Evolutionary conservation across 2,797 vertebrate genomes (phyloP).

Genomic region (Phataginus tetradactyla): DNA sequence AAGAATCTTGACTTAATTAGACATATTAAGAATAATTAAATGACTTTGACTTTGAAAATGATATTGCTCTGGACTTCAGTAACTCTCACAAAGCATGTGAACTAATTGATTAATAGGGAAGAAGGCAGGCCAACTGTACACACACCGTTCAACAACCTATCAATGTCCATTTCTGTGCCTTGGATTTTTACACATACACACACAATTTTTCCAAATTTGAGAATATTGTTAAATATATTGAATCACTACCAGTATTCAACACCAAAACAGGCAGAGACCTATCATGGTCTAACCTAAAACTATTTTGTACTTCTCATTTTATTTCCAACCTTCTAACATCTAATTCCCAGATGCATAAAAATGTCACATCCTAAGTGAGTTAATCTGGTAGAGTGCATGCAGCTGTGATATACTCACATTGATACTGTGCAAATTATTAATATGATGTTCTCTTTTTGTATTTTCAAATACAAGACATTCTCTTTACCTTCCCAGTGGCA

Average conservation of each 20-base stretch:
- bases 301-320: neutral
- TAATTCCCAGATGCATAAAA: neutral
- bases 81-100: neutral
- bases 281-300: neutral
- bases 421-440: neutral
- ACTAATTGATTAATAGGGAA: constrained; percentile 50
- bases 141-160: neutral
- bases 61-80: constrained; percentile 54
- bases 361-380: neutral
- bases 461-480: neutral
- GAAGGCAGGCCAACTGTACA: neutral
- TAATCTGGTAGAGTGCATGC: fast-evolving
- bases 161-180: neutral
- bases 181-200: neutral
- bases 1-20: constrained; percentile 77
- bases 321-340: neutral
- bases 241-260: neutral
- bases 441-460: neutral
- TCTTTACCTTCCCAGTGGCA: neutral
- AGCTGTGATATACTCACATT: neutral
- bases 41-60: constrained; percentile 70
- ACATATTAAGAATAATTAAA: constrained; percentile 67
- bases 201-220: neutral
- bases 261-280: neutral
- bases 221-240: neutral